These are phyloP conservation scores for Clunio marinus DNA, from an alignment of 2,888 invertebrate species.

Conservation along the genomic window DNA sequence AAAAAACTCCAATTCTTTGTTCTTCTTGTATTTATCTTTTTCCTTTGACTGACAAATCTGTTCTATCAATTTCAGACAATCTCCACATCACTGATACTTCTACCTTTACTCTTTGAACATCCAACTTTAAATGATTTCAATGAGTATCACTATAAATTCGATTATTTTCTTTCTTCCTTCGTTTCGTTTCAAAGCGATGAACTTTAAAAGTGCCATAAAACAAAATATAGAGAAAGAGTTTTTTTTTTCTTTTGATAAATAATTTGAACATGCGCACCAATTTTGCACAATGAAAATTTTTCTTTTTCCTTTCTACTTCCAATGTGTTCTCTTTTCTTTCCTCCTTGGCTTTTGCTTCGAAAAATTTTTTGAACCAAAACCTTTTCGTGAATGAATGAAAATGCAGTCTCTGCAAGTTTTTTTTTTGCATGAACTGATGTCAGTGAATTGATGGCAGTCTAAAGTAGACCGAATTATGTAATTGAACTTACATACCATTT, in stretches of 20 bases:
- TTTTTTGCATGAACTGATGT: too few relatives aligned
- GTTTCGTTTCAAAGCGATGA: too few relatives aligned
- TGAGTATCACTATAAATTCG: neutral
- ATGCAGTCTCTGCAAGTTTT: too few relatives aligned
- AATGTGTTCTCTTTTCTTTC: neutral
- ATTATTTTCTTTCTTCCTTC: too few relatives aligned
- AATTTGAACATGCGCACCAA: neutral
- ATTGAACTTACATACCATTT: neutral
- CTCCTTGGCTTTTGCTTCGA: too few relatives aligned
- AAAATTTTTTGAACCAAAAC: too few relatives aligned
- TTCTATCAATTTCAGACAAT: neutral
- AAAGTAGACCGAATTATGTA: neutral
- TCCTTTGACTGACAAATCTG: neutral
- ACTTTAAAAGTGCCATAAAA: neutral
- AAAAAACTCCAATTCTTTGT: neutral
- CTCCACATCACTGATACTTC: neutral
- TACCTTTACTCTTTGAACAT: neutral
- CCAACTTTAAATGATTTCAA: neutral
- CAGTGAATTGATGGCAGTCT: too few relatives aligned
- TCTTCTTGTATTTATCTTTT: neutral
- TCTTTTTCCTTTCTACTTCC: too few relatives aligned
- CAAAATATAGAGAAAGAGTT: neutral
- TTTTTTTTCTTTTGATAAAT: too few relatives aligned
- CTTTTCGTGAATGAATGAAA: too few relatives aligned
- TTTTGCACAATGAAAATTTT: conserved; percentile 4